These are phyloP conservation scores for Zoroaster sp. DNA, from an alignment of 53 echinoderm and acorn worm genomes.

Conservation along the genomic window DNA sequence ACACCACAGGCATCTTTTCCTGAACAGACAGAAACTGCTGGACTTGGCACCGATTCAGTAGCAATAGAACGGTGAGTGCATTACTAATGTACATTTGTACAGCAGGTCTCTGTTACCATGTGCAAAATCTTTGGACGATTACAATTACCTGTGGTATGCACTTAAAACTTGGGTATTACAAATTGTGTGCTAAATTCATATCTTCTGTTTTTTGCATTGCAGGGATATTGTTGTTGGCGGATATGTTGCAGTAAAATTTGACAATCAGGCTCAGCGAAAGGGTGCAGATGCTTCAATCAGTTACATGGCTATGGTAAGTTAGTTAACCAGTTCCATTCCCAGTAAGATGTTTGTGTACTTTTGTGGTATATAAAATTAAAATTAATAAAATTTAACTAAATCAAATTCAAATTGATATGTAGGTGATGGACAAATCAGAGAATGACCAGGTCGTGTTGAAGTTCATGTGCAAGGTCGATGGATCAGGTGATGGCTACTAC, in stretches of 20 bases:
- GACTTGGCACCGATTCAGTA: background rate
- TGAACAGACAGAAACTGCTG: background rate
- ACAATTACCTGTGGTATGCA: too few species aligned
- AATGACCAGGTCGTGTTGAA: slow-evolving; percentile 11
- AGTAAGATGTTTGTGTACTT: background rate
- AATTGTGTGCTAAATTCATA: background rate
- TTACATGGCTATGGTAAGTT: slow-evolving; percentile 25
- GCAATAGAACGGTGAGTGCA: background rate
- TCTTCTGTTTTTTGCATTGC: background rate
- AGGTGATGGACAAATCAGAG: slow-evolving; percentile 3
- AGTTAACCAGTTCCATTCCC: background rate
- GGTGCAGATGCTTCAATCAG: background rate
- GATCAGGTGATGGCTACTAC: background rate
- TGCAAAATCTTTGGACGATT: too few species aligned
- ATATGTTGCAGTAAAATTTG: slow-evolving; percentile 1
- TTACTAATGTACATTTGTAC: background rate
- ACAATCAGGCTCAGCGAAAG: slow-evolving; percentile 3
- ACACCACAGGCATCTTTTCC: background rate
- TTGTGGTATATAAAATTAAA: too few species aligned
- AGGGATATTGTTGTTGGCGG: slow-evolving; percentile 7
- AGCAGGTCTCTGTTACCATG: too few species aligned
- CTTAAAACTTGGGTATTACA: too few species aligned
- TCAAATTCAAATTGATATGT: background rate
- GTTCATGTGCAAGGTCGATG: slow-evolving; percentile 19
- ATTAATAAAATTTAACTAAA: too few species aligned